phyloP scores from a whole-genome alignment of 1,140 invertebrate species.

The Ruditapes philippinarum region DNA sequence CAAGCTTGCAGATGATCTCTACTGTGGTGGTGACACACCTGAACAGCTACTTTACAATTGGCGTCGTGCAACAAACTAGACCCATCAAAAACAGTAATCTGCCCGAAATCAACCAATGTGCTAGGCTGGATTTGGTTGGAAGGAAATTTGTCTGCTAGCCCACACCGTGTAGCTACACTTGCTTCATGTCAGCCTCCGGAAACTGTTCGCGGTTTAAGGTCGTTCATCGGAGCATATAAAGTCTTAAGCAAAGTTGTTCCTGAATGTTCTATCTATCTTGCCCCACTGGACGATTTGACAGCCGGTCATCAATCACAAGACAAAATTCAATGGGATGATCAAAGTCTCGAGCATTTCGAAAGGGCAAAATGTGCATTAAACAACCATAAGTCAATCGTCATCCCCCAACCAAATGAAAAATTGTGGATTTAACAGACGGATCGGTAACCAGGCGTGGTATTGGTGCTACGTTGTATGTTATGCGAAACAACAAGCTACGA shows the following conservation, averaged over 20 bases:
- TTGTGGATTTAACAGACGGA: too few species aligned
- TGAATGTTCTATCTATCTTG: not conserved
- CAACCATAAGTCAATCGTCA: constrained; percentile 1
- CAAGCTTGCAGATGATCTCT: too few species aligned
- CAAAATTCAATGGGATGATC: constrained; percentile 54
- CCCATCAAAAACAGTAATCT: constrained; percentile 56
- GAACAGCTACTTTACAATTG: too few species aligned
- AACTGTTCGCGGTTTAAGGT: constrained; percentile 56
- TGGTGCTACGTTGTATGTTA: too few species aligned
- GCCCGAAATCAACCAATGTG: constrained; percentile 47
- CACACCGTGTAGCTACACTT: constrained; percentile 57
- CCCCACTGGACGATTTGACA: constrained; percentile 32
- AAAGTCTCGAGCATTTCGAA: constrained; percentile 17
- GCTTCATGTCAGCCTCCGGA: constrained; percentile 35
- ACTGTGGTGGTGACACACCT: too few species aligned
- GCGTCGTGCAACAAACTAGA: too few species aligned
- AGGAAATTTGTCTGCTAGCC: constrained; percentile 52
- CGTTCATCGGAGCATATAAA: constrained; percentile 71
- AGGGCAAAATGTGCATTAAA: constrained; percentile 6
- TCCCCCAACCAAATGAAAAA: too few species aligned
- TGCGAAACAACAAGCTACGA: too few species aligned
- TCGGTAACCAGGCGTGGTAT: too few species aligned
- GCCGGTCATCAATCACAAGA: constrained; percentile 46
- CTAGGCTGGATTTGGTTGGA: constrained; percentile 66
- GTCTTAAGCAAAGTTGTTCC: constrained; percentile 52